Evolutionary conservation across 92 coral and sea anemone species (phyloP), one percentile per base, ranked within the genome.

Genomic region (Umimayanthus chanpuru): DNA sequence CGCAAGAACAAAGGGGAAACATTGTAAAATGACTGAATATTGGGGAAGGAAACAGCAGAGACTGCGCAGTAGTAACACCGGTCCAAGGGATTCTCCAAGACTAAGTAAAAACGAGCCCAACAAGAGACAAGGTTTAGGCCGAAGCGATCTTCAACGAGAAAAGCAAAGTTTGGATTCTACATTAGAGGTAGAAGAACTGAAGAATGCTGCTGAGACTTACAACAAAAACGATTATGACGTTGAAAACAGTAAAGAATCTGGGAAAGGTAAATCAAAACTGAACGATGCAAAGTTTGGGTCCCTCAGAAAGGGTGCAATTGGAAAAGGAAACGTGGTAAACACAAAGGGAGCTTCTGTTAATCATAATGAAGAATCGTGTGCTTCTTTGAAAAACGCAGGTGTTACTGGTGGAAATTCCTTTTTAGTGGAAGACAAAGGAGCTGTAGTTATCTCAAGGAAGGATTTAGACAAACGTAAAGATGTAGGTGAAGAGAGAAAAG

Each of bases 71-170:
- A 2, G 68, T 53, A 80, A n/a, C 56, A 15, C 70, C 15, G 64
- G 44, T 56, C 74, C 87, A 28, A 83, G 44, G 44, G 53, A 68
- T 70, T 83, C 66, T 6, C 87, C 64, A 8, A 83, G 66, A 29
- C n/a, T 9, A 28, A 26, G 40, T 16, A 71, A 72, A 3, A 83
- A 72, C 9, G 28, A 50, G 23, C 30, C 74, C 47, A n/a, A 43
- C 16, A 26, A 72, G 26, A 49, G 43, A 56, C 23, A 65, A 30
- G 43, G 36, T 8, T 4, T 10, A 49, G 86, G 49, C 20, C 64
- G 72, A n/a, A 41, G 39, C 9, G 36, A 44, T 66, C 16, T 36
- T 20, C 66, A 65, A n/a, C 29, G 39, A 11, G 56, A 65, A 39
- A 41, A 56, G 47, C 85, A 64, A 40, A 28, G 50, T 32, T 55